These are phyloP conservation scores for Chironomus striatipennis DNA, from an alignment of 1,140 invertebrate species.

Conservation along the genomic window DNA sequence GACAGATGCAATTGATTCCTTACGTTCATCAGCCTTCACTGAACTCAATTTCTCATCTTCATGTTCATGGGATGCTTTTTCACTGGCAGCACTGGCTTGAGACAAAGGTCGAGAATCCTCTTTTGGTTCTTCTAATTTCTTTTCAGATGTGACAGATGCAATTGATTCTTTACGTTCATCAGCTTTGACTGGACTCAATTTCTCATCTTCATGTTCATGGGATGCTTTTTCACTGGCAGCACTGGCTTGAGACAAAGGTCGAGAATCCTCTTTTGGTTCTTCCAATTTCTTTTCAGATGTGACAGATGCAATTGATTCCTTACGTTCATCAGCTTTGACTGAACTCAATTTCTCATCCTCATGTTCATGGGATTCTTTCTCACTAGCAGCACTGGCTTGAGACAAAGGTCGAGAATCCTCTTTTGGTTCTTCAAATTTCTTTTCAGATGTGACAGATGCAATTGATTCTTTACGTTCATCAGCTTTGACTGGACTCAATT, in stretches of 20 bases:
- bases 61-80: constrained; percentile 22
- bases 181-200: not conserved
- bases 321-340: not conserved
- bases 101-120: constrained; percentile 27
- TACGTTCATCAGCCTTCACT: constrained; percentile 24
- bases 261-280: not conserved
- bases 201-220: no score
- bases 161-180: constrained; percentile 17
- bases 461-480: constrained; percentile 11
- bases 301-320: not conserved
- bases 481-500: not conserved
- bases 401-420: constrained; percentile 16
- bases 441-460: not conserved
- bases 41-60: not conserved
- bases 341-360: not conserved
- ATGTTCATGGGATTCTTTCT: not conserved
- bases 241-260: not conserved
- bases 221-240: not conserved
- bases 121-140: constrained; percentile 27
- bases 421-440: constrained; percentile 18
- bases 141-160: not conserved
- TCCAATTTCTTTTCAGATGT: constrained; percentile 23
- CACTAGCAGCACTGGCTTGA: not conserved
- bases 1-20: not conserved
- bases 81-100: constrained; percentile 25